These are phyloP conservation scores for Sparus aurata DNA, from an alignment of 2,797 vertebrate species.

Conservation along the genomic window DNA sequence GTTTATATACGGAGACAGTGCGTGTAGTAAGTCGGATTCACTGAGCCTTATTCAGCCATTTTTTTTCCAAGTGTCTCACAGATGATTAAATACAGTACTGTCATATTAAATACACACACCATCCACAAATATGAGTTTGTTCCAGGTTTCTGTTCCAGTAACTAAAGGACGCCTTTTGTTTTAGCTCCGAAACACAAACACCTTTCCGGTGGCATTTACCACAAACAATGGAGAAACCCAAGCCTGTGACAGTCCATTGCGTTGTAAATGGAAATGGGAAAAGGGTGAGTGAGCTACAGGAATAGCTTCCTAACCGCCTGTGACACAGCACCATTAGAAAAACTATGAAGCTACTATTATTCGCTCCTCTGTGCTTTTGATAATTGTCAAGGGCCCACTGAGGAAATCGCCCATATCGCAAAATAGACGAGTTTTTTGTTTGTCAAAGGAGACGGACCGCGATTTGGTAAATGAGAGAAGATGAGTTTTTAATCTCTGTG, in stretches of 20 bases:
- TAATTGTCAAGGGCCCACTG: slow-evolving; percentile 68
- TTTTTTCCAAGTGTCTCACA: slow-evolving; percentile 33
- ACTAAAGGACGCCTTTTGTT: slow-evolving; percentile 61
- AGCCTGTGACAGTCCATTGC: slow-evolving; percentile 67
- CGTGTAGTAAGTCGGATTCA: slow-evolving; percentile 26
- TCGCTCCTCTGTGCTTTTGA: slow-evolving; percentile 67
- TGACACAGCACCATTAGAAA: slow-evolving; percentile 74
- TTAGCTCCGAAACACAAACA: slow-evolving; percentile 64
- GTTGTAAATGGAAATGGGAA: slow-evolving; percentile 70
- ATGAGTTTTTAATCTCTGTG: slow-evolving; percentile 71
- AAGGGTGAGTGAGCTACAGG: slow-evolving; percentile 63
- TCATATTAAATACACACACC: slow-evolving; percentile 41
- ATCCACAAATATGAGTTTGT: slow-evolving; percentile 27
- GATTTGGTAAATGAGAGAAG: slow-evolving; percentile 72
- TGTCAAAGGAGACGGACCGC: slow-evolving; percentile 54
- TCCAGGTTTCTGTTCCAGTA: slow-evolving; percentile 38
- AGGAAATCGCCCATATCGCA: slow-evolving; percentile 72
- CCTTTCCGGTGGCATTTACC: slow-evolving; percentile 60
- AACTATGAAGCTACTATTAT: slow-evolving; percentile 73
- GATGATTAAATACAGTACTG: slow-evolving; percentile 49
- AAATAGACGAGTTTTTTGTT: slow-evolving; percentile 70
- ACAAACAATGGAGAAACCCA: slow-evolving; percentile 67
- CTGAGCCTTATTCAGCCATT: slow-evolving; percentile 26
- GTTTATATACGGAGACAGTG: slow-evolving; percentile 35
- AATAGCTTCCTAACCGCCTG: slow-evolving; percentile 77